Evolutionary conservation across 2,888 invertebrate genomes (phyloP), one percentile per base, ranked within the genome.

Genomic region (Electrophaes corylata): DNA sequence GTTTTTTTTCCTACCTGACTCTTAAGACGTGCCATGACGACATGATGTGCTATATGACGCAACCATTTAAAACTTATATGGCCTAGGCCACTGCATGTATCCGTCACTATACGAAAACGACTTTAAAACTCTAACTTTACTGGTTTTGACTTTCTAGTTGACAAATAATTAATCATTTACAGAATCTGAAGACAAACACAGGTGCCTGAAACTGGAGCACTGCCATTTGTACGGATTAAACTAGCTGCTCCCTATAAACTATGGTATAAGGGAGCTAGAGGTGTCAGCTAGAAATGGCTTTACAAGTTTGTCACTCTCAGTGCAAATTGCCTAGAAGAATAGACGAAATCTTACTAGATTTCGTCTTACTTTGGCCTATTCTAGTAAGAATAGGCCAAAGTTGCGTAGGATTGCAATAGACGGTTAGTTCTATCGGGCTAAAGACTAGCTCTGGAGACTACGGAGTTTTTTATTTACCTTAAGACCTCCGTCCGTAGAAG

Each of bases 151-250:
- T 37, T 37, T 16, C 8, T 16, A 4, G 33, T 35, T 14, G 20
- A 23, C 35, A 37, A 46, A 8, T 20, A 11, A 47, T 48, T 39
- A 39, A 49, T 40, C 49, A 40, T 51, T 23, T 12, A 20, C 14
- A 40, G 37, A 18, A 35, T 52, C 14, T 19, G 31, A 52, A 46
- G 41, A 23, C 37, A 43, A 39, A 23, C 53, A 58, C 58, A 58
- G 58, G 48, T 53, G 45, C 33, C 39, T 49, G 48, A 37, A 53
- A 45, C 44, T 49, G 39, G 33, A 49, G 31, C 48, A 40, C 43
- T 49, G 19, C 48, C 44, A 53, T 58, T 58, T 45, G 26, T 49
- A 53, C 26, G 44, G 53, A 58, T 58, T 49, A 58, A 39, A 53
- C 52, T 23, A 58, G 53, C 57, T 46, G 35, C 35, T 14, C 29